Evolutionary conservation across 2,888 invertebrate species (phyloP).

Genomic region (Plebejus melissa): DNA sequence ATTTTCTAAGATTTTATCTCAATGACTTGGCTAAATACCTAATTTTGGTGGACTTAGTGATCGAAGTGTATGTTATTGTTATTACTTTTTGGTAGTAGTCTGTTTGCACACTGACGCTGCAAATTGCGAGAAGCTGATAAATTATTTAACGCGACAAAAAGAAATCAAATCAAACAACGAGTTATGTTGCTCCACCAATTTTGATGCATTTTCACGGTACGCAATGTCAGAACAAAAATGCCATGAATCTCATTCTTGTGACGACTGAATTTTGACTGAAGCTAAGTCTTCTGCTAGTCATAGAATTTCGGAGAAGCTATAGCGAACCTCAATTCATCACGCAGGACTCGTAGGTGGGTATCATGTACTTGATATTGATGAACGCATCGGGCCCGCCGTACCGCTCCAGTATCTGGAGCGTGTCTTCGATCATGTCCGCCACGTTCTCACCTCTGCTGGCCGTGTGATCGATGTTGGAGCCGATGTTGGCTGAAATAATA

Average conservation of each 20-base stretch:
- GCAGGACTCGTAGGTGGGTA: constrained; percentile 98
- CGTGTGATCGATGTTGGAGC: constrained; percentile 93
- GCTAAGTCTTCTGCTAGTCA: neutral
- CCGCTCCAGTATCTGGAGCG: constrained; percentile 92
- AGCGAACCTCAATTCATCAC: constrained; percentile 82
- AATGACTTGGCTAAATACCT: neutral
- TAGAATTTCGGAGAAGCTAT: neutral
- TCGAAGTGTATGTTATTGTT: no score
- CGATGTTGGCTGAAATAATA: constrained; percentile 85
- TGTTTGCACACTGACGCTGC: no score
- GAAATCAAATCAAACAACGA: no score
- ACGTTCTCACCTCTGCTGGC: constrained; percentile 92
- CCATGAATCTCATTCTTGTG: no score
- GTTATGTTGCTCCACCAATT: no score
- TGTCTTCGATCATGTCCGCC: constrained; percentile 94
- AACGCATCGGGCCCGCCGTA: constrained; percentile 98
- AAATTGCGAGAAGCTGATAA: no score
- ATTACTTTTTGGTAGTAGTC: no score
- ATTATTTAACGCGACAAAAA: no score
- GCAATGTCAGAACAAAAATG: no score
- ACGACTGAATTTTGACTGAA: neutral
- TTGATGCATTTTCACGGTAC: no score
- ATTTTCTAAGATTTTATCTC: neutral
- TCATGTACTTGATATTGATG: constrained; percentile 98
- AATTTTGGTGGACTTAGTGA: no score